Conservation (phyloP, 2,888 invertebrate species). For the Polymixis flavicincta region DNA sequence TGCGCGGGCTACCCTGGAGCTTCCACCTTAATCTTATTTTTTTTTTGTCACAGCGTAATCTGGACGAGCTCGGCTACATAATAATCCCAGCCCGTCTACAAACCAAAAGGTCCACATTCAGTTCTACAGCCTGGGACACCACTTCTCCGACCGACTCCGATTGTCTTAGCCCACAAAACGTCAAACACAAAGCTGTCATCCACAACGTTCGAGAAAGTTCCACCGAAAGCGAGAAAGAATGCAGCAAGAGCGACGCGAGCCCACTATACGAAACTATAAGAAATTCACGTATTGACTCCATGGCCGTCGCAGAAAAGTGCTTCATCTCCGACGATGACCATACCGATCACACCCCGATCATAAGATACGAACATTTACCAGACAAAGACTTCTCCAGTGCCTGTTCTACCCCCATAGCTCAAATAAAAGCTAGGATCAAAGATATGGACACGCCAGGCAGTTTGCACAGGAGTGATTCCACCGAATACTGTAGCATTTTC, state of each 20-base stretch:
- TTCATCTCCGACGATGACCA: constrained; percentile 76
- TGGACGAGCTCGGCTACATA: constrained; percentile 84
- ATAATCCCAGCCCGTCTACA: constrained; percentile 82
- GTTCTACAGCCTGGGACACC: constrained; percentile 79
- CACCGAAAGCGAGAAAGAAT: constrained; percentile 80
- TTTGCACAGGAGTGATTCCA: constrained; percentile 86
- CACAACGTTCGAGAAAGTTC: constrained; percentile 74
- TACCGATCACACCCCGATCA: constrained; percentile 62
- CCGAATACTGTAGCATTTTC: constrained; percentile 87
- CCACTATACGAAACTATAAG: constrained; percentile 82
- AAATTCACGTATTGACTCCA: constrained; percentile 67
- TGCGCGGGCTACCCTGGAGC: too few relatives aligned
- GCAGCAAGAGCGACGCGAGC: constrained; percentile 74
- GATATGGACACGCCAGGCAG: constrained; percentile 82
- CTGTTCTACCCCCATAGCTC: constrained; percentile 85
- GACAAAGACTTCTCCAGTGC: constrained; percentile 82
- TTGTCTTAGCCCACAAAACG: constrained; percentile 76
- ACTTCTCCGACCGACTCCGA: constrained; percentile 84
- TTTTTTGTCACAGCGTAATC: constrained; percentile 74
- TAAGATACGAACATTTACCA: constrained; percentile 75
- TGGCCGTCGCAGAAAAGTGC: constrained; percentile 75
- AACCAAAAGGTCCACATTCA: constrained; percentile 78
- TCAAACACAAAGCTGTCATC: constrained; percentile 78
- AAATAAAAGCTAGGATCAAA: constrained; percentile 79
- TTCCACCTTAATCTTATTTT: constrained; percentile 15